Conservation (phyloP, 2,113 vertebrate species). For the Condylura cristata region DNA sequence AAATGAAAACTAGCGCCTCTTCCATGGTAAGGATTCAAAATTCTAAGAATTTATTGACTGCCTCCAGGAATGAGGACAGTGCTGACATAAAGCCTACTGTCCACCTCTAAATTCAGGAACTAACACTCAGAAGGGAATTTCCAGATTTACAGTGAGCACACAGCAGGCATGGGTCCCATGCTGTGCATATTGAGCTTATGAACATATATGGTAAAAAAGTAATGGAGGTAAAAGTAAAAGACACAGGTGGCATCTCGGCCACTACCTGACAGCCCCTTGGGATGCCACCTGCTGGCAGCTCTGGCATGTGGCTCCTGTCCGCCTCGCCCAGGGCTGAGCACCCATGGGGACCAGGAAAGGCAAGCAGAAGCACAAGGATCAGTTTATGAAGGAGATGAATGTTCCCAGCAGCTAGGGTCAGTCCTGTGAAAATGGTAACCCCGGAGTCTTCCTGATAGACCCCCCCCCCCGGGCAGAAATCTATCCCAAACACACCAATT, state of each 20-base stretch:
- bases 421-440: too few species aligned
- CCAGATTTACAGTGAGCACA: neutral
- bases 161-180: neutral
- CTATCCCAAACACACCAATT: too few species aligned
- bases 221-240: neutral
- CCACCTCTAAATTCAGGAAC: constrained; percentile 26
- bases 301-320: too few species aligned
- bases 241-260: neutral
- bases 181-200: neutral
- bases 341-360: too few species aligned
- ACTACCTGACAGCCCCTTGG: too few species aligned
- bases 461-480: too few species aligned
- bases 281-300: too few species aligned
- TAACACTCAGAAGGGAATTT: neutral
- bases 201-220: neutral
- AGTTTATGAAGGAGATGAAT: too few species aligned
- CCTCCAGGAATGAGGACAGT: neutral
- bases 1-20: neutral
- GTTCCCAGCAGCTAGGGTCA: too few species aligned
- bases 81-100: neutral
- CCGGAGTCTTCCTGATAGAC: too few species aligned
- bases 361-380: too few species aligned
- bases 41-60: neutral
- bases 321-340: too few species aligned
- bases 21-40: constrained; percentile 19